Evolutionary conservation across 2,797 vertebrate species (phyloP).

Genomic region (Neopelma chrysocephalum): DNA sequence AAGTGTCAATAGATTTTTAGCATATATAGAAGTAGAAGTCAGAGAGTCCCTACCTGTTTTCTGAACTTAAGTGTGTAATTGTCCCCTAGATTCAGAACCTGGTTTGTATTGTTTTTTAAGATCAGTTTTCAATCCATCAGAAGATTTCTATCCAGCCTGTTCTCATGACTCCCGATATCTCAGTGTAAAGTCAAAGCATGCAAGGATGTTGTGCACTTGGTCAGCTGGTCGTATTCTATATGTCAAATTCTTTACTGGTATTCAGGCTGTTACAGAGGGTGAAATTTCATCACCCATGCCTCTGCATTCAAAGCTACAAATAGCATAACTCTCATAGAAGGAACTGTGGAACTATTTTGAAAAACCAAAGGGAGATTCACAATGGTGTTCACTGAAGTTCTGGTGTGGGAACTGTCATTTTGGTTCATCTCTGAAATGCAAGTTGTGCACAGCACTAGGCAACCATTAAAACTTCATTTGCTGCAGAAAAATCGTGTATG

Average conservation of each 20-base stretch:
- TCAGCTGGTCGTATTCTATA: neutral
- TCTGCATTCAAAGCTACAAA: neutral
- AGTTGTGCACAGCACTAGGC: neutral
- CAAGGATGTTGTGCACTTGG: neutral
- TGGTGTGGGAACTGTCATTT: accelerated
- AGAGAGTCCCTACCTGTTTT: neutral
- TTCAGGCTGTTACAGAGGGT: neutral
- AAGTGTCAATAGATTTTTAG: neutral
- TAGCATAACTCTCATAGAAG: neutral
- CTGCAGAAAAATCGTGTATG: neutral
- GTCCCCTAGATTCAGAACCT: neutral
- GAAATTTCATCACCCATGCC: conserved; percentile 15
- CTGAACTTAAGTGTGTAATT: neutral
- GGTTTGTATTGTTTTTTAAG: neutral
- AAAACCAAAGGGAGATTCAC: neutral
- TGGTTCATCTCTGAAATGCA: neutral
- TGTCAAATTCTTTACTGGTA: neutral
- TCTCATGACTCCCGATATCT: neutral
- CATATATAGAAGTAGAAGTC: neutral
- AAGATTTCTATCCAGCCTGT: neutral
- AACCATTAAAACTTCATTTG: neutral
- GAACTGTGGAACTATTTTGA: neutral
- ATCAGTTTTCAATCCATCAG: neutral
- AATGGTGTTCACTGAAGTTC: neutral
- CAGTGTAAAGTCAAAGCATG: neutral